phyloP scores from a whole-genome alignment of 64 coral and sea anemone genomes.

The Platygyra sinensis region DNA sequence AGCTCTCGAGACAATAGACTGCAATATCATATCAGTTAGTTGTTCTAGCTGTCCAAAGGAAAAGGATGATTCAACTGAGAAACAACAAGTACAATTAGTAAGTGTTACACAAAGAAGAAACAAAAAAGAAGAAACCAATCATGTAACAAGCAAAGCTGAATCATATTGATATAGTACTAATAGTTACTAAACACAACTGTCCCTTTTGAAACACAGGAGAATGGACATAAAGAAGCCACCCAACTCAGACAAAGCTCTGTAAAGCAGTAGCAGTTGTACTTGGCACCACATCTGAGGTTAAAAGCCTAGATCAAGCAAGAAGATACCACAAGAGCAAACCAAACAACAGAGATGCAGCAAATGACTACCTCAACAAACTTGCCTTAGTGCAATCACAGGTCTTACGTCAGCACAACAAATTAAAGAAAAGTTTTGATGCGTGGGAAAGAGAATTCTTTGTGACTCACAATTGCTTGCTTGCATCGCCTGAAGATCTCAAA shows the following conservation, averaged over 20 bases:
- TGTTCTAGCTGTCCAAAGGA: background rate
- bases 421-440: conserved; percentile 3
- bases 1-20: background rate
- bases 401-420: background rate
- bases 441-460: conserved; percentile 13
- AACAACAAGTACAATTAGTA: background rate
- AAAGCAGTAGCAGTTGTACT: conserved; percentile 23
- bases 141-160: too few relatives aligned
- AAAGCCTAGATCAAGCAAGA: conserved; percentile 10
- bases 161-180: too few relatives aligned
- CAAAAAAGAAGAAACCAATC: too few relatives aligned
- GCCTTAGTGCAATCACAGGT: conserved; percentile 30
- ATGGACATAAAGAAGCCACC: background rate
- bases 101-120: too few relatives aligned
- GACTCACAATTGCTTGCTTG: background rate
- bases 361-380: conserved; percentile 19
- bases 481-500: conserved; percentile 33
- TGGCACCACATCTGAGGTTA: background rate
- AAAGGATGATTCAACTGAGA: background rate
- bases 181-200: too few relatives aligned
- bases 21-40: background rate
- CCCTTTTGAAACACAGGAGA: background rate
- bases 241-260: conserved; percentile 2
- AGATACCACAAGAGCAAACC: conserved; percentile 17
- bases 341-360: conserved; percentile 10